A percentile compares a stretch with the other conserved stretches of the same genome.
phyloP scores from a whole-genome alignment of 2,888 invertebrate species.

The Amphimallon solstitiale region DNA sequence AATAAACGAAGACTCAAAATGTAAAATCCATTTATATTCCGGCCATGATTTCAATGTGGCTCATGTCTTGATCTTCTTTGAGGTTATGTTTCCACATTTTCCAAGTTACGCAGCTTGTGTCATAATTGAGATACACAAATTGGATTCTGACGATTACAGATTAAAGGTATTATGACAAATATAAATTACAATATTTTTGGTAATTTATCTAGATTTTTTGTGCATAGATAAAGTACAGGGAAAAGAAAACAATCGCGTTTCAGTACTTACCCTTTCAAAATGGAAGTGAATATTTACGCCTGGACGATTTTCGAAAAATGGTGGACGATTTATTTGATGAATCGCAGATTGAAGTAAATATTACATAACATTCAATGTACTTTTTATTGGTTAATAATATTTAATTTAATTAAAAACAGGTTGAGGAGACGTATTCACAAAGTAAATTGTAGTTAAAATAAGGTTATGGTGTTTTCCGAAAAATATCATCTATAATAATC shows the following conservation, averaged over 20 bases:
- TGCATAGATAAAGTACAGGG: conserved; percentile 8
- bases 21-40: conserved; percentile 30
- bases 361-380: background rate
- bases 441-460: too few species aligned
- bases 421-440: too few species aligned
- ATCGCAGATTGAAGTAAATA: background rate
- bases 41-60: conserved; percentile 27
- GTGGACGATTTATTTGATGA: conserved; percentile 1
- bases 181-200: background rate
- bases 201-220: background rate
- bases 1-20: conserved; percentile 9
- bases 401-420: too few species aligned
- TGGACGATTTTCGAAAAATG: conserved; percentile 10
- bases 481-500: too few species aligned
- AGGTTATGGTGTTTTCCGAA: too few species aligned
- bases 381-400: background rate
- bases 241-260: background rate
- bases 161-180: conserved; percentile 30
- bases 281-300: background rate
- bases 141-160: background rate
- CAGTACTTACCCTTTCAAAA: conserved; percentile 3
- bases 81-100: conserved; percentile 2
- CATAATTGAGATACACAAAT: conserved; percentile 21
- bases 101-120: conserved; percentile 27
- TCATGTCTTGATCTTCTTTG: conserved; percentile 3